Base-by-base conservation (phyloP, 2,113 vertebrate species). In the Festucalex cinctus region DNA sequence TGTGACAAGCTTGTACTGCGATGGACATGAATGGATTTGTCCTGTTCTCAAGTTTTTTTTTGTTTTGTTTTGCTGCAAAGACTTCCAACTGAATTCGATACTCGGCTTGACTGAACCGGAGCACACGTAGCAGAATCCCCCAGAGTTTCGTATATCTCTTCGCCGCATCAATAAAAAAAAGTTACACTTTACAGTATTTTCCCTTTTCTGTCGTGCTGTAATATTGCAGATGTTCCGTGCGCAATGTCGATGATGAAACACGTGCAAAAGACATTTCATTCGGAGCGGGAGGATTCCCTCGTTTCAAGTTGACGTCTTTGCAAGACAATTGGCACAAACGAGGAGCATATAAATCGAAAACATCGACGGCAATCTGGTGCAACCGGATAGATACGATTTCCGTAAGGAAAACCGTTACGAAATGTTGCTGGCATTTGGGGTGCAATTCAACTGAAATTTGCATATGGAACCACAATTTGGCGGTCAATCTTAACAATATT, bases 31-130 rank as follows among this genome's bases (percentile, higher is more conserved):
- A 32, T 32, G 28, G 28, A 32, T 32, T 32, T 32, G 28, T 32
- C 28, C 28, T 32, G 28, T 32, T 32, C 28, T 32, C 28, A 32
- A 32, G 2, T 32, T 32, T 4, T 32, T 32, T 2, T 32, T 32
- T 32, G 2, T 32, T 4, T 32, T 32, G 28, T 32, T 32, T 32
- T 32, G 28, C 28, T 32, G 28, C 28, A 32, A 32, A 32, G 28
- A 32, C 28, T 32, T 32, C 28, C 2, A 22, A 22, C 8, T 4
- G n/a, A 9, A 12, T 56, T 56, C 65, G 62, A 59, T 44, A 56
- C 49, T 72, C 46, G 16, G 9, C 36, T 39, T 36, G 32, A 51
- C 66, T 66, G 62, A 66, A 26, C 48, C 46, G 54, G 69, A 72
- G 54, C 20, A n/a, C 20, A 24, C 71, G 35, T 28, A 43, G 54